Base-by-base conservation (phyloP, 2,113 vertebrate species). In the Petrocephalus zakoni region DNA sequence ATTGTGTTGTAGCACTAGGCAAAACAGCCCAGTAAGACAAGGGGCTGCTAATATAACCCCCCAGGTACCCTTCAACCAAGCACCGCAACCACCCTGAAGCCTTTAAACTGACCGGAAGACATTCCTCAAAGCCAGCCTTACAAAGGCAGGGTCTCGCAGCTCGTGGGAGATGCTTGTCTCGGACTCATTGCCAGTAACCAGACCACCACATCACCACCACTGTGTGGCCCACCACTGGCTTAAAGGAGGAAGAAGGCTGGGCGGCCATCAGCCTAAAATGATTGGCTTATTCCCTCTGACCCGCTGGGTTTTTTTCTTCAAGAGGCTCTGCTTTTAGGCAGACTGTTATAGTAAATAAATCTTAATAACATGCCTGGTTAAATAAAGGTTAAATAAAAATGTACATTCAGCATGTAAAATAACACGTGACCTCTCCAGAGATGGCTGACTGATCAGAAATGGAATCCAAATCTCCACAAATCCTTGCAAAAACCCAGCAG, bases 51-150 rank as follows among this genome's bases (percentile, higher is more conserved):
- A 13, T 53, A 21, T 25, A 85, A 22, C 4, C 1, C 83, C 15
- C 85, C 51, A 47, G 51, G 1, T 9, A 17, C 9, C n/a, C 34
- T 78, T 7, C 81, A 83, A 11, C 25, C 37, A 83, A 47, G 19
- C 2, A n/a, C 47, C 47, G 17, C 9, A 3, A 47, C 64, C 49
- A 19, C 34, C 58, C 34, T 34, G 10, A 49, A 21, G 34, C 55
- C 64, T 29, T 42, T 22, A 22, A 56, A 46, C 4, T 47, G 37
- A 51, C 13, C 78, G 56, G 25, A 46, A 0, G 2, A 7, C 37
- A 84, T 88, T 88, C 78, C 81, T 84, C 11, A 83, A 84, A 21
- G 81, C 55, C 19, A 37, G n/a, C 8, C 78, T 88, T 78, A 88
- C 78, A 84, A 83, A 84, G 78, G 21, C 37, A 47, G 21, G 78